Evolutionary conservation across 2,888 invertebrate species (phyloP).

Genomic region (Cephus pygmeus): DNA sequence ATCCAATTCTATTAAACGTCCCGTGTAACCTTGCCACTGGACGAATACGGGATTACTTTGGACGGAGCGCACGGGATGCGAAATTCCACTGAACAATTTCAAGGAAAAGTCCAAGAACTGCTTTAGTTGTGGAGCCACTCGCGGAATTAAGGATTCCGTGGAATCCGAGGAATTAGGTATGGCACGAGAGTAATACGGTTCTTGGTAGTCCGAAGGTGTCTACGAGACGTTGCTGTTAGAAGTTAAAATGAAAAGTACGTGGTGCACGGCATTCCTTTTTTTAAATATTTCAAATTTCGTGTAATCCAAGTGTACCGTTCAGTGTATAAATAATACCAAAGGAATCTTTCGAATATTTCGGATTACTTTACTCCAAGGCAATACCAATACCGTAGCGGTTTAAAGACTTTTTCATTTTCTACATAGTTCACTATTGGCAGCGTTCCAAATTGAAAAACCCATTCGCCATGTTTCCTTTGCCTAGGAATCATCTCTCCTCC

Average conservation of each 20-base stretch:
- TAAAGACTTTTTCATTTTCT: not conserved
- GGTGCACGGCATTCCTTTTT: not conserved
- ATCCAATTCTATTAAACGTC: not conserved
- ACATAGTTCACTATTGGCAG: not conserved
- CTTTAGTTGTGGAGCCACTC: not conserved
- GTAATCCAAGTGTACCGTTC: too few species aligned
- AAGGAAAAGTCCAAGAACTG: not conserved
- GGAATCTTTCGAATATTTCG: not conserved
- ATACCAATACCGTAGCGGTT: not conserved
- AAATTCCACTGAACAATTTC: not conserved
- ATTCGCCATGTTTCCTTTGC: constrained; percentile 61
- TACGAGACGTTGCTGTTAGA: not conserved
- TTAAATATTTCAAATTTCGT: not conserved
- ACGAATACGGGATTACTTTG: not conserved
- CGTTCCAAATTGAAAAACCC: constrained; percentile 65
- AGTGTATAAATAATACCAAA: not conserved
- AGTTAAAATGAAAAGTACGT: not conserved
- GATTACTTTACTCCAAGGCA: not conserved
- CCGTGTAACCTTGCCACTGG: not conserved
- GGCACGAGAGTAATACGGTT: not conserved
- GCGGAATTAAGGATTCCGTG: not conserved
- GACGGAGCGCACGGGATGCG: not conserved
- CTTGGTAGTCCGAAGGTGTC: not conserved
- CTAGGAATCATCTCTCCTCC: not conserved
- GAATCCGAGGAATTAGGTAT: not conserved